Evolutionary conservation across 1,140 invertebrate genomes (phyloP).

Genomic region (Dreissena rostriformis): DNA sequence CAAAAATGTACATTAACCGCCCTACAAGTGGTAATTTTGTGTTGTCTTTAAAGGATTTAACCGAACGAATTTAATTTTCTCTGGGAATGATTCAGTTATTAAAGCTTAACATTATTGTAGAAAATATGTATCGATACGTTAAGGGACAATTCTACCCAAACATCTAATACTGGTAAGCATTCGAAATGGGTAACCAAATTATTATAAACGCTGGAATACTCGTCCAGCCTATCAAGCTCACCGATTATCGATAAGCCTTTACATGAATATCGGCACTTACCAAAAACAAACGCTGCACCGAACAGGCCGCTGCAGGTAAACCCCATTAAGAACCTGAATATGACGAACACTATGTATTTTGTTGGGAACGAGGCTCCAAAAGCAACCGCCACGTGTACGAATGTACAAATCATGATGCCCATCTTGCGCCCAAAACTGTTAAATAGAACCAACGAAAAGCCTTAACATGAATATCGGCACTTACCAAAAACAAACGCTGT

Average conservation of each 20-base stretch:
- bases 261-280: conserved; percentile 40
- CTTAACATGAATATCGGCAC: conserved; percentile 11
- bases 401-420: conserved; percentile 50
- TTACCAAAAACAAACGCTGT: conserved; percentile 90
- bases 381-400: conserved; percentile 44
- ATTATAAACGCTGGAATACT: neutral
- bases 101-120: no score
- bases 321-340: conserved; percentile 62
- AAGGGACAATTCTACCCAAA: neutral
- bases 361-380: conserved; percentile 62
- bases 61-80: no score
- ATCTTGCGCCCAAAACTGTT: conserved; percentile 66
- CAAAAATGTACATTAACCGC: no score
- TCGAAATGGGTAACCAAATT: neutral
- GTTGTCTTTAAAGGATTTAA: no score
- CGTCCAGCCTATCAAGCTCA: neutral
- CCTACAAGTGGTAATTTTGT: no score
- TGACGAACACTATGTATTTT: conserved; percentile 61
- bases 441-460: no score
- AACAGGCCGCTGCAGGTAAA: conserved; percentile 61
- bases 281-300: conserved; percentile 65
- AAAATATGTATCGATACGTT: neutral
- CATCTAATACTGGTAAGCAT: neutral
- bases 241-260: neutral
- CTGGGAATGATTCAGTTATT: no score